Percentiles rank a stretch among this genome's conserved stretches.
Conservation (phyloP, 2,888 invertebrate genomes). For the Caenorhabditis sp. region DNA sequence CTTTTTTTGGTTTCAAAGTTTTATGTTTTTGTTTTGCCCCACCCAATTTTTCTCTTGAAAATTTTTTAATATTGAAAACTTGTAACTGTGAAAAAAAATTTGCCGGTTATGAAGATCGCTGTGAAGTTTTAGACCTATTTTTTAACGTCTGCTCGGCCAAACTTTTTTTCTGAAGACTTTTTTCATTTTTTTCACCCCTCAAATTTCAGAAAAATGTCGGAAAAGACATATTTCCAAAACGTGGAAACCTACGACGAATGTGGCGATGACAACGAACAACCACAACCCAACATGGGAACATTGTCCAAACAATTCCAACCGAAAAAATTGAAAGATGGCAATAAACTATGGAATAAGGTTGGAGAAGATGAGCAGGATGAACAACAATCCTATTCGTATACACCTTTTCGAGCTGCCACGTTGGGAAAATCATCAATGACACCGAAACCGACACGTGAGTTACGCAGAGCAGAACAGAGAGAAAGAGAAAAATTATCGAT, state of each 20-base stretch:
- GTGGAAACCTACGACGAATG: slow-evolving; percentile 37
- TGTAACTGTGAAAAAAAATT: no score
- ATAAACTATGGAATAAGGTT: slow-evolving; percentile 31
- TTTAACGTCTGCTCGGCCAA: no score
- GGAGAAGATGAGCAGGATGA: slow-evolving; percentile 7
- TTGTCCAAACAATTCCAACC: slow-evolving; percentile 41
- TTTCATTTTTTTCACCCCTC: background rate
- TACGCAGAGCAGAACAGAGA: no score
- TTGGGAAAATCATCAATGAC: slow-evolving; percentile 13
- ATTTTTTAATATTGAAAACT: no score
- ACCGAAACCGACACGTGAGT: slow-evolving; percentile 27
- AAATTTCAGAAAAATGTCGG: background rate
- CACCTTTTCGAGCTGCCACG: slow-evolving; percentile 39
- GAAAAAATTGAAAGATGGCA: slow-evolving; percentile 34
- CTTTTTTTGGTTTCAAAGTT: no score
- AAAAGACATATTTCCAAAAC: slow-evolving; percentile 34
- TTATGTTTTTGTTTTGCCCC: no score
- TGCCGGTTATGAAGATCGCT: no score
- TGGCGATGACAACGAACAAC: background rate
- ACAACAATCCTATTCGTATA: slow-evolving; percentile 21
- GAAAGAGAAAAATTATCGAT: no score
- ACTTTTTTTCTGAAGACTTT: no score
- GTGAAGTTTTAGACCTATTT: no score
- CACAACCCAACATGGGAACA: slow-evolving; percentile 22
- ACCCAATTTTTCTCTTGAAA: no score